Conservation (phyloP, 2,113 vertebrate species). For the Oryzias woworae region DNA sequence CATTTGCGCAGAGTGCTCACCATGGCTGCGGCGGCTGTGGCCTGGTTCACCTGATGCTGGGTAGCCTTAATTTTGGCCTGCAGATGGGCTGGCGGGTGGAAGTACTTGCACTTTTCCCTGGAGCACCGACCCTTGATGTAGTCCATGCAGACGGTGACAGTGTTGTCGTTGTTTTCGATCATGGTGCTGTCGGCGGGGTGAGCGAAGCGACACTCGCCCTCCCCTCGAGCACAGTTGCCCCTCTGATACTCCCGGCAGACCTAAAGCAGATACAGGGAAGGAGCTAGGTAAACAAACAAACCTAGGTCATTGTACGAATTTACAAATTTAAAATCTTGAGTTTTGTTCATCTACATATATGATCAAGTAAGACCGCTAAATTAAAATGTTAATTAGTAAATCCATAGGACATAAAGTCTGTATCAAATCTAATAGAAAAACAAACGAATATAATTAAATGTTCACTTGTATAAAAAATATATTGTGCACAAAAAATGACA, state of each 20-base stretch:
- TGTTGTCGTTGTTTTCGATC: constrained; percentile 99
- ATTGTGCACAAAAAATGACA: neutral
- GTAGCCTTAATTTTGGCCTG: constrained; percentile 99
- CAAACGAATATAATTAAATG: neutral
- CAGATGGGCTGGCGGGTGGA: constrained; percentile 95
- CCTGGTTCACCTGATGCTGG: constrained; percentile 99
- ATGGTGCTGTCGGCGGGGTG: constrained; percentile 97
- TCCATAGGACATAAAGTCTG: too few species aligned
- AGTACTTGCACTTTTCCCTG: constrained; percentile 99
- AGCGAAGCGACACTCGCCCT: constrained; percentile 94
- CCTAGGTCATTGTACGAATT: neutral
- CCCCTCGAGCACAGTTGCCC: constrained; percentile 94
- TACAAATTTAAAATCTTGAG: neutral
- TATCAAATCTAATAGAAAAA: neutral
- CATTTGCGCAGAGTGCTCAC: constrained; percentile 78
- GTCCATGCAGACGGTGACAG: constrained; percentile 98
- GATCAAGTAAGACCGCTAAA: neutral
- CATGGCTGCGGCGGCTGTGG: constrained; percentile 96
- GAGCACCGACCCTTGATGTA: constrained; percentile 99
- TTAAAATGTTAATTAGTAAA: too few species aligned
- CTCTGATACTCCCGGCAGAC: constrained; percentile 98
- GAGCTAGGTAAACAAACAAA: neutral
- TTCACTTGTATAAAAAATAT: too few species aligned
- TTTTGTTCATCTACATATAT: too few species aligned
- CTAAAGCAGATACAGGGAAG: constrained; percentile 57